Percentiles rank a stretch among this genome's conserved stretches.
Evolutionary conservation across 2,888 invertebrate species (phyloP).

Genomic region (Cephus nigrinus): DNA sequence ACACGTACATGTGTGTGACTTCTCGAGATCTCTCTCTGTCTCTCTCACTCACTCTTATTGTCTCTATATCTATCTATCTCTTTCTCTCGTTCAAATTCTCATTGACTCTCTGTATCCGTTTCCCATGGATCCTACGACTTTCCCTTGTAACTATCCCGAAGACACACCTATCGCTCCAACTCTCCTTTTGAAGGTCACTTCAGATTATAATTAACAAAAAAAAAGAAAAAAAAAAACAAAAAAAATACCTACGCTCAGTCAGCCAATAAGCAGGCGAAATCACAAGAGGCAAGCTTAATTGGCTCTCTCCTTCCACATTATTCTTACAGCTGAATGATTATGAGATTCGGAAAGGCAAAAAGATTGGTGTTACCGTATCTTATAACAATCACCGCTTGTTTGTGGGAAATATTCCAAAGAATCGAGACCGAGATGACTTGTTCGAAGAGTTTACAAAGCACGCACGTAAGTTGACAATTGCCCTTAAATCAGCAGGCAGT

Average conservation of each 20-base stretch:
- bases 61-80: conserved; percentile 20
- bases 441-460: conserved; percentile 99
- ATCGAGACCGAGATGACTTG: conserved; percentile 99
- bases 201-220: conserved; percentile 13
- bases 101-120: too few relatives aligned
- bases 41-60: conserved; percentile 21
- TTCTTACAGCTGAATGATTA: conserved; percentile 99
- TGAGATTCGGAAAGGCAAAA: conserved; percentile 99
- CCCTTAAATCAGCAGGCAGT: conserved; percentile 63
- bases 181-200: conserved; percentile 6
- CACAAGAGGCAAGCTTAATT: conserved; percentile 67
- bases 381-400: conserved; percentile 99
- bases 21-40: conserved; percentile 19
- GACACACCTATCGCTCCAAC: conserved; percentile 15
- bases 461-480: conserved; percentile 91
- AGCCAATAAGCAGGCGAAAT: conserved; percentile 63
- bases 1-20: neutral
- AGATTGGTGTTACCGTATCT: conserved; percentile 99
- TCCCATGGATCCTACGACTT: too few relatives aligned
- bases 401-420: conserved; percentile 99
- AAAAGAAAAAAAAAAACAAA: conserved; percentile 11
- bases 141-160: conserved; percentile 9
- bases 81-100: neutral
- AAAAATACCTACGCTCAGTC: conserved; percentile 48
- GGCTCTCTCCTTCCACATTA: conserved; percentile 82